Evolutionary conservation across 2,888 invertebrate genomes (phyloP), one percentile per base, ranked within the genome.

Genomic region (Emmelina monodactyla): DNA sequence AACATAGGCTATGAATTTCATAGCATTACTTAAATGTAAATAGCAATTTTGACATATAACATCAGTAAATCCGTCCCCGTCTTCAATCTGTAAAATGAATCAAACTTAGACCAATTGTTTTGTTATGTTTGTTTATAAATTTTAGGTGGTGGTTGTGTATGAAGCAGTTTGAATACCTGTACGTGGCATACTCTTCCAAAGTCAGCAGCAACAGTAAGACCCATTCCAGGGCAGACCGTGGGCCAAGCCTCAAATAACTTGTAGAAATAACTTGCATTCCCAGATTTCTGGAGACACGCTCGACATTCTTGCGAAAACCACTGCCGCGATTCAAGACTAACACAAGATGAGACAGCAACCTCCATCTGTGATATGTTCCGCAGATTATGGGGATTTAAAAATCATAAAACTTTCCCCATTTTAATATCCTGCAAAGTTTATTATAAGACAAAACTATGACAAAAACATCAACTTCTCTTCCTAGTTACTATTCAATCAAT

Each of bases 171-270:
- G 9, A 25, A 3, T 25, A 25, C 78, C 61, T 68, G 51, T 39
- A 78, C 43, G 42, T 62, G 56, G 0, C 69, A 54, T 28, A 75
- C 39, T 42, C 56, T 66, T 4, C 55, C 49, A 31, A 76, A 44
- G 41, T 73, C 71, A 12, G 65, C 61, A 1, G 70, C 76, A 38
- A 75, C 58, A 2, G 63, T 61, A 13, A 47, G 43, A 32, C 56
- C 60, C 58, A 64, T 62, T 4, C 62, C 62, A 1, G 51, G 45
- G 65, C 67, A 70, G 2, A 58, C 51, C 3, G 59, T 56, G 1
- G 50, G 49, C 69, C 69, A 71, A 11, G 51, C 41, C 49, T 63
- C 54, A 38, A 67, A 68, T 37, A 73, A 49, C 45, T 62, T 53
- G 29, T 54, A 50, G 34, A 50, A 45, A 34, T 48, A 46, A 2